Percentiles rank a stretch among this genome's conserved stretches.
phyloP scores from a whole-genome alignment of 2,888 invertebrate genomes.

The Dendrolimus pini region DNA sequence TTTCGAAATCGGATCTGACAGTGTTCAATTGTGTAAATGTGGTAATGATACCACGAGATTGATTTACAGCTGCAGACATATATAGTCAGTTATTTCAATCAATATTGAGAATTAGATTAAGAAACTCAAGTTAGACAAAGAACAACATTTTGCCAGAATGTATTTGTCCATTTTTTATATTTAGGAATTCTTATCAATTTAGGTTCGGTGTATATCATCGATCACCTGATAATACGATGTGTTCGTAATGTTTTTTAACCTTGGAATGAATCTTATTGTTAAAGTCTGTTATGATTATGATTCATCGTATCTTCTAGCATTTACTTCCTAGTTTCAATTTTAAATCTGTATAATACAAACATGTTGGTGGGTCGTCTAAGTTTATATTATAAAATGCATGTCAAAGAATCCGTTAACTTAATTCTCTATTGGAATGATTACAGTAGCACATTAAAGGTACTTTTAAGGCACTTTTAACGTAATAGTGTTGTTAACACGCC shows the following conservation, averaged over 20 bases:
- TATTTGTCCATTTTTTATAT: conserved; percentile 8
- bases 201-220: not conserved
- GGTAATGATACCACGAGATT: conserved; percentile 48
- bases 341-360: too few species aligned
- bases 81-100: conserved; percentile 23
- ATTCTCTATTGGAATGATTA: not conserved
- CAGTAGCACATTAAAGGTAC: conserved; percentile 11
- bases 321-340: too few species aligned
- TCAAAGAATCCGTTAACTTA: too few species aligned
- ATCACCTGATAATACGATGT: not conserved
- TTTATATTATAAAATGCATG: not conserved
- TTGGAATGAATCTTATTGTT: not conserved
- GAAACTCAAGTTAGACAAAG: conserved; percentile 16
- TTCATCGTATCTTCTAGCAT: not conserved
- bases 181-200: not conserved
- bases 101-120: conserved; percentile 16
- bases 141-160: conserved; percentile 15
- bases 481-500: conserved; percentile 23
- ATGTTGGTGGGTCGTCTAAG: not conserved
- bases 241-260: not conserved
- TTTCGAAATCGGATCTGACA: conserved; percentile 61
- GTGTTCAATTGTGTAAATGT: conserved; percentile 61
- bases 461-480: conserved; percentile 18
- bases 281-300: not conserved
- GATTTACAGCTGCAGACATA: conserved; percentile 30